Evolutionary conservation across 2,113 vertebrate species (phyloP).

Genomic region (Aspidoscelis tigris): DNA sequence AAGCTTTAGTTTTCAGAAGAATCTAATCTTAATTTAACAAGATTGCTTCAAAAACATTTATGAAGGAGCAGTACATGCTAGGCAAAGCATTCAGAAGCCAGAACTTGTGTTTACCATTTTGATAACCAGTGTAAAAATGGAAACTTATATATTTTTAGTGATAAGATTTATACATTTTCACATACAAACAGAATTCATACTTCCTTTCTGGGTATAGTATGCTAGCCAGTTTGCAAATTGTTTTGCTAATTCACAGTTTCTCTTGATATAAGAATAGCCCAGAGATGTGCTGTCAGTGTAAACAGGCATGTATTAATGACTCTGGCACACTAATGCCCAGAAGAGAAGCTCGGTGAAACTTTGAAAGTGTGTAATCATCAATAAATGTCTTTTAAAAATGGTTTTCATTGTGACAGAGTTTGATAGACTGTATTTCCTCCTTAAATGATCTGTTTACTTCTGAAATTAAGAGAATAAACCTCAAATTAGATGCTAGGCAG

Average conservation of each 20-base stretch:
- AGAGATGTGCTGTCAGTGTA: conserved; percentile 2
- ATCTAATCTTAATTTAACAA: neutral
- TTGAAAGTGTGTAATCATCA: conserved; percentile 4
- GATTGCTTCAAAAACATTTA: neutral
- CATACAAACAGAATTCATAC: neutral
- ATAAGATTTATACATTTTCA: neutral
- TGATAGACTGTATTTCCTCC: conserved; percentile 11
- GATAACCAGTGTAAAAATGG: neutral
- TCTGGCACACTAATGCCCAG: neutral
- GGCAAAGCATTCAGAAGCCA: neutral
- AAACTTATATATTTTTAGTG: neutral
- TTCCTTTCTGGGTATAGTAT: neutral
- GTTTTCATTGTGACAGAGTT: conserved; percentile 9
- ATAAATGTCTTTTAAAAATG: conserved; percentile 22
- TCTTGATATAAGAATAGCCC: neutral
- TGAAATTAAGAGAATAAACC: neutral
- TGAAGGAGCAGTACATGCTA: neutral
- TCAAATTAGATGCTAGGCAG: conserved; percentile 9
- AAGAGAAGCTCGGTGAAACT: conserved; percentile 5
- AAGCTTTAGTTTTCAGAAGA: neutral
- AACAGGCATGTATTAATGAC: conserved; percentile 1
- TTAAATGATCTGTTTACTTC: conserved; percentile 10
- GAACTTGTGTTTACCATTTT: neutral
- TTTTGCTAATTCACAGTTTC: conserved; percentile 9
- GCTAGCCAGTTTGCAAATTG: neutral